A percentile compares a stretch with the other conserved stretches of the same genome.
phyloP scores from a whole-genome alignment of 2,113 vertebrate species.

The Cynocephalus volans region DNA sequence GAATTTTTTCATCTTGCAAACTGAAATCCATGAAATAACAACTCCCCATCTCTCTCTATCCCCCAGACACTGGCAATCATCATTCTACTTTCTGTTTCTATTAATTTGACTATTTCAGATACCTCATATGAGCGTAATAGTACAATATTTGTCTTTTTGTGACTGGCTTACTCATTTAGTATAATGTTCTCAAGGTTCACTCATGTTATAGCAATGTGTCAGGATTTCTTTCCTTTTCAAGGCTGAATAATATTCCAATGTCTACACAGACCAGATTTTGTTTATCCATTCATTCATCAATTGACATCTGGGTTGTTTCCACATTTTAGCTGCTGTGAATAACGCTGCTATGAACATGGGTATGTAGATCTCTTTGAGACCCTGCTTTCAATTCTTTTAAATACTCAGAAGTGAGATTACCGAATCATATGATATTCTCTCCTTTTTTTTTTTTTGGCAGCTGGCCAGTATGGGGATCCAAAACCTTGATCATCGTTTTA shows the following conservation, averaged over 20 bases:
- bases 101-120: not conserved
- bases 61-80: not conserved
- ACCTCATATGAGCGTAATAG: not conserved
- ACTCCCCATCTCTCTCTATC: too few species aligned
- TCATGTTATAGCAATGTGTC: not conserved
- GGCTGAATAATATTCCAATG: not conserved
- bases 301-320: not conserved
- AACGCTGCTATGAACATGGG: not conserved
- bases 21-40: too few species aligned
- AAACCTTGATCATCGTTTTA: too few species aligned
- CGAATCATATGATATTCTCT: not conserved
- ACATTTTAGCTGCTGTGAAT: not conserved
- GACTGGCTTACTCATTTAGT: not conserved
- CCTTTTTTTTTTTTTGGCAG: not conserved
- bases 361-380: not conserved
- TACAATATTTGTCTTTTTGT: not conserved
- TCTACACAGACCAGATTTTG: not conserved
- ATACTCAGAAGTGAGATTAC: not conserved
- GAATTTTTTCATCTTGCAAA: too few species aligned
- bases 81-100: not conserved
- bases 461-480: too few species aligned
- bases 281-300: not conserved
- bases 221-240: not conserved
- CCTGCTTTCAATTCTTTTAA: not conserved
- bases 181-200: not conserved